Percentiles rank a stretch among this genome's conserved stretches.
These are phyloP conservation scores for Syngnathus typhle DNA, from an alignment of 2,113 vertebrate genomes.

Conservation along the genomic window DNA sequence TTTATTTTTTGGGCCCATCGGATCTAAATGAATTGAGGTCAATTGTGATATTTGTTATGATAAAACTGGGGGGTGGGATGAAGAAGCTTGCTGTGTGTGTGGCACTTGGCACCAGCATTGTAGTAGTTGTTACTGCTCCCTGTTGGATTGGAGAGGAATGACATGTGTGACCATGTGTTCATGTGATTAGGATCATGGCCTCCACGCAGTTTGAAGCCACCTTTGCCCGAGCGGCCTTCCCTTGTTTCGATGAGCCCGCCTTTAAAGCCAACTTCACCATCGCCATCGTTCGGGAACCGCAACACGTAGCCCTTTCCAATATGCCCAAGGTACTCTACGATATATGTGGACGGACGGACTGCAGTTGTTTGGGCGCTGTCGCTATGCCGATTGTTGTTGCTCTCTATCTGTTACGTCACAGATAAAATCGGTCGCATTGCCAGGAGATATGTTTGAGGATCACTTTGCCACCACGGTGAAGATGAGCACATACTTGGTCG, in stretches of 20 bases:
- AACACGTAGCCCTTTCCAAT: constrained; percentile 80
- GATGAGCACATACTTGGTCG: constrained; percentile 91
- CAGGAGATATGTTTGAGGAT: constrained; percentile 78
- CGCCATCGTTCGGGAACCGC: constrained; percentile 72
- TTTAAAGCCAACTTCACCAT: constrained; percentile 85
- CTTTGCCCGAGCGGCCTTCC: constrained; percentile 83
- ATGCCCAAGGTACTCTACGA: constrained; percentile 78
- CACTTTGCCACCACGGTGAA: constrained; percentile 82
- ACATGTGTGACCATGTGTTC: neutral
- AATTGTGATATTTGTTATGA: no score
- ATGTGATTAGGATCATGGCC: constrained; percentile 71
- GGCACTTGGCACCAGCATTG: no score
- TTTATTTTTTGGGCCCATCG: no score
- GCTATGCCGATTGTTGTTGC: neutral
- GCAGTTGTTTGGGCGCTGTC: neutral
- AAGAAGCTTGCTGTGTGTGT: no score
- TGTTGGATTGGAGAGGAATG: no score
- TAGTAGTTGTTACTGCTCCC: no score
- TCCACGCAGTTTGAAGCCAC: constrained; percentile 87
- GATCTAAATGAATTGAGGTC: no score
- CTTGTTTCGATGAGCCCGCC: constrained; percentile 87
- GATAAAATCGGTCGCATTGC: constrained; percentile 74
- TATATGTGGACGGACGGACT: no score
- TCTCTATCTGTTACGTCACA: constrained; percentile 37
- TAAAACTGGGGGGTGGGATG: no score